phyloP scores from a whole-genome alignment of 2,888 invertebrate species.

The Archaeoteleia sp. region DNA sequence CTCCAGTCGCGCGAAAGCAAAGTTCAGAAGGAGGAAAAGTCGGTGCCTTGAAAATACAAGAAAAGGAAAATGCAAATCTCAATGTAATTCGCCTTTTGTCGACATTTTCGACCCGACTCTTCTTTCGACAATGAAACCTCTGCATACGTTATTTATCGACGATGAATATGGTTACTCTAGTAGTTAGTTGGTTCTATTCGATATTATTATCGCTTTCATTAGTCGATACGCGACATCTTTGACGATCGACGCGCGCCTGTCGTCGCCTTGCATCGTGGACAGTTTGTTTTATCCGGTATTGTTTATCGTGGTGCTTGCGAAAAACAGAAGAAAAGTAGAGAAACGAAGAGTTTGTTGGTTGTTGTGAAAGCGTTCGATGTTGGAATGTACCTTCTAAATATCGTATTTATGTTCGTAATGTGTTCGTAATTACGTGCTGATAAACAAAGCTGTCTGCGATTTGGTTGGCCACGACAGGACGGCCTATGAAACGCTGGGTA shows the following conservation, averaged over 20 bases:
- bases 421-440: no score
- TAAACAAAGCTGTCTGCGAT: no score
- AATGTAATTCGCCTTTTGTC: no score
- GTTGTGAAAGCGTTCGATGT: no score
- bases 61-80: background rate
- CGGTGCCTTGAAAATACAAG: background rate
- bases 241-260: slow-evolving; percentile 26
- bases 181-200: slow-evolving; percentile 63
- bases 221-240: slow-evolving; percentile 17
- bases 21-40: slow-evolving; percentile 48
- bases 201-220: slow-evolving; percentile 44
- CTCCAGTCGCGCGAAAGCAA: slow-evolving; percentile 45
- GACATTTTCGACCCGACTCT: slow-evolving; percentile 18
- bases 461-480: background rate
- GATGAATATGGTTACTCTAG: slow-evolving; percentile 59
- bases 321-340: no score
- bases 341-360: no score
- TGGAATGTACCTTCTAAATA: no score
- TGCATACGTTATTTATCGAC: slow-evolving; percentile 36
- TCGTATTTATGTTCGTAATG: no score
- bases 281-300: slow-evolving; percentile 20
- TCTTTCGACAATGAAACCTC: slow-evolving; percentile 28
- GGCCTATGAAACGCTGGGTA: no score
- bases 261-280: slow-evolving; percentile 1
- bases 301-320: no score